These are phyloP conservation scores for Mongoloraphidia duomilia DNA, from an alignment of 2,888 invertebrate genomes.

Conservation along the genomic window DNA sequence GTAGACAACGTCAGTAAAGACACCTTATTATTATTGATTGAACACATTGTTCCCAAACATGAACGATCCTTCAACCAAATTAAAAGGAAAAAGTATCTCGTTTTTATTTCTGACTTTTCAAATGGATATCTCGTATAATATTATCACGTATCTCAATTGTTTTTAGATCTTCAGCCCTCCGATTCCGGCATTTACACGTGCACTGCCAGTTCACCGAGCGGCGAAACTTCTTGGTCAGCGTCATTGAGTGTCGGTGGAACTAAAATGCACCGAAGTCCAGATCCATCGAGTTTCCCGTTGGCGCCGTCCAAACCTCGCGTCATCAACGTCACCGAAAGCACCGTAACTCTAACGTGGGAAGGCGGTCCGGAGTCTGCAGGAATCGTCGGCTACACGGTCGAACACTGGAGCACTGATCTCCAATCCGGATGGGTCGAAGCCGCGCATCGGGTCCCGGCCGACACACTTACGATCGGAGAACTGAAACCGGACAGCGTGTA, in stretches of 20 bases:
- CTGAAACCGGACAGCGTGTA: conserved; percentile 69
- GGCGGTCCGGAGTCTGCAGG: conserved; percentile 34
- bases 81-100: too few species aligned
- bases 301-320: conserved; percentile 57
- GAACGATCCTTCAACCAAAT: too few species aligned
- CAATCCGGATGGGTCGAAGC: conserved; percentile 65
- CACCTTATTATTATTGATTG: too few species aligned
- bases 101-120: too few species aligned
- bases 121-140: too few species aligned
- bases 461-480: conserved; percentile 53
- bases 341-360: conserved; percentile 46
- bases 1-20: too few species aligned
- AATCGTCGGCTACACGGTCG: conserved; percentile 54
- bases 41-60: too few species aligned
- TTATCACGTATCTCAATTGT: background rate
- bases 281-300: conserved; percentile 45
- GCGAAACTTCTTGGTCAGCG: conserved; percentile 73
- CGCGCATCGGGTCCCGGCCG: conserved; percentile 49
- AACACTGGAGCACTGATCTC: conserved; percentile 62
- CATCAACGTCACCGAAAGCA: conserved; percentile 48
- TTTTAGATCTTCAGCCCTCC: conserved; percentile 48
- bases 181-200: conserved; percentile 74
- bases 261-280: conserved; percentile 40
- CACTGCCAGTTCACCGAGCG: conserved; percentile 67
- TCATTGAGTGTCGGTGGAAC: conserved; percentile 42